Base-by-base conservation (phyloP, 2,888 invertebrate species). In the Parelbella ahira region DNA sequence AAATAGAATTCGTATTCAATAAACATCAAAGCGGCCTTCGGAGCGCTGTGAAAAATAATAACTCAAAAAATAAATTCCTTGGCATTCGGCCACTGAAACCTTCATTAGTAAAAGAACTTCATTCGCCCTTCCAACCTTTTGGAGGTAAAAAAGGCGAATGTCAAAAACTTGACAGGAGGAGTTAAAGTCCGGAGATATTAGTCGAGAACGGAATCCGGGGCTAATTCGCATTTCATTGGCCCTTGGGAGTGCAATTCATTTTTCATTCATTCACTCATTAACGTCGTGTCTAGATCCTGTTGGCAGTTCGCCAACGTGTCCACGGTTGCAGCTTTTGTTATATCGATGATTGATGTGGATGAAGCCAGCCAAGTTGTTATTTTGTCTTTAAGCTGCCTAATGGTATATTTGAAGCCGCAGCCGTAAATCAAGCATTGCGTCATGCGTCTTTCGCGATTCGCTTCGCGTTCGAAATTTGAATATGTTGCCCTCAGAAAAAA, bases 301-400 rank as follows among this genome's bases (percentile, higher is more conserved):
- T 37, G 36, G 36, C 25, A 12, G 2, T 3, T 1, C 2, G 8
- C 39, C 39, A 39, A 15, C 29, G 4, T 25, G 27, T 4, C 24
- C 24, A 23, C 15, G 10, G 11, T 12, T n/a, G 21, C 18, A 18
- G 25, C 9, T 13, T 13, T 18, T 30, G 23, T 23, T 15, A 39
- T 30, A 23, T 20, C 37, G 34, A 48, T 57, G 57, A 57, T 55
- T 54, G 55, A 57, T 57, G 44, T 46, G 41, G 21, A 12, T 47
- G 25, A 20, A 28, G 23, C 36, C 37, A 50, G 48, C 47, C 48
- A 49, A 50, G 47, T 55, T 52, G 50, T 53, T 51, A 51, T 55
- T 51, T 55, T 51, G 48, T 51, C 51, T 37, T 37, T 11, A 37
- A 11, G 19, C n/a, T 3, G 23, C n/a, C 11, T 37, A 24, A 34